Evolutionary conservation across 2,888 invertebrate genomes (phyloP), one percentile per base, ranked within the genome.

Genomic region (Eilema griseolum): DNA sequence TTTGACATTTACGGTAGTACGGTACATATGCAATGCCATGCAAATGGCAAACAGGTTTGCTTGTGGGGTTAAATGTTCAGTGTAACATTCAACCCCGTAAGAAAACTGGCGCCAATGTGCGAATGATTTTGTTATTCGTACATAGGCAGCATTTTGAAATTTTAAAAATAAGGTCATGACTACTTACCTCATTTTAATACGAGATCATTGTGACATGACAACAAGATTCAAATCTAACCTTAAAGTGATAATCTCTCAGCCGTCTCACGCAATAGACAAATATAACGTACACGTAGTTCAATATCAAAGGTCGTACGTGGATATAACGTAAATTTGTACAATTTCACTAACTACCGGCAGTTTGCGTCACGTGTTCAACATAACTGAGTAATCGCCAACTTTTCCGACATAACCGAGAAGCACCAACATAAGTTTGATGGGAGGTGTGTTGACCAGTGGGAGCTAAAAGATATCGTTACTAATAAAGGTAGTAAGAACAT

Each of bases 341-440:
- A 72, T 72, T 69, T 69, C 66, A 69, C 68, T 72, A 72, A 81
- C 81, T 81, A 81, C 75, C 70, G 70, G 72, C 73, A 67, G 72
- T 81, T 72, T 67, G 73, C 77, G 73, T 80, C 82, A 81, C 77
- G 77, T 80, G 82, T 79, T 73, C 72, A 67, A 77, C 80, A 81
- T 77, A 82, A 80, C 81, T 79, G 80, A 81, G 73, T 72, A 75
- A 72, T 81, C 75, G 71, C 65, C 37, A 80, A 81, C 71, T 81
- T 75, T 80, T 69, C 62, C 73, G 61, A 70, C 73, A 79, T 74
- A 52, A 67, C 73, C 61, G 64, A 65, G 75, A 64, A 69, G 63
- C 67, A 73, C 73, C 67, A 64, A 73, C 70, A 75, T 70, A 79
- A 79, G 70, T 74, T 81, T 72, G 52, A 65, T 33, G 16, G 20